Evolutionary conservation across 2,888 invertebrate genomes (phyloP).

Genomic region (Mantis religiosa): DNA sequence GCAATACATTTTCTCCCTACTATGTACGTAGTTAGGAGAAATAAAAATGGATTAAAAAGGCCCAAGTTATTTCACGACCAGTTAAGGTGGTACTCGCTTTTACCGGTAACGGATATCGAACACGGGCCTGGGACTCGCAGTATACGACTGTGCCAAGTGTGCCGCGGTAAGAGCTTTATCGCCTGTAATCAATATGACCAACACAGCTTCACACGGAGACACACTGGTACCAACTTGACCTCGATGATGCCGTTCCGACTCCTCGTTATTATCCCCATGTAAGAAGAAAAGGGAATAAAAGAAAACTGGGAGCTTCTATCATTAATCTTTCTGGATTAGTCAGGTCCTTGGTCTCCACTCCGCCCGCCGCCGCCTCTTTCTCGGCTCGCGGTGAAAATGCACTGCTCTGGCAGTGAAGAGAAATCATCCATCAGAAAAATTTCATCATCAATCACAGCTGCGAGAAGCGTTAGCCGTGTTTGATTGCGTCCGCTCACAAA

Average conservation of each 20-base stretch:
- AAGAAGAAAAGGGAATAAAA: background rate
- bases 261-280: background rate
- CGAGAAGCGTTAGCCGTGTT: background rate
- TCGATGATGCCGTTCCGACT: background rate
- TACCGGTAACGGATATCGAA: background rate
- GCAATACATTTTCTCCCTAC: too few species aligned
- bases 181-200: background rate
- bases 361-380: too few species aligned
- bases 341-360: background rate
- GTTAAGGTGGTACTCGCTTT: background rate
- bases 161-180: background rate
- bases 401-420: background rate
- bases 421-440: background rate
- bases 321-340: background rate
- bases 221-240: background rate
- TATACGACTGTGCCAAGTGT: background rate
- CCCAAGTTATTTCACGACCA: too few species aligned
- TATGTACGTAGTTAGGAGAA: too few species aligned
- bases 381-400: background rate
- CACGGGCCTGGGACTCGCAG: background rate
- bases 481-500: background rate
- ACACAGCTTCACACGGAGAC: background rate
- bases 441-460: background rate
- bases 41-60: too few species aligned
- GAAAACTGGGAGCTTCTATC: background rate